These are phyloP conservation scores for Euwallacea similis DNA, from an alignment of 1,140 invertebrate genomes.

Conservation along the genomic window DNA sequence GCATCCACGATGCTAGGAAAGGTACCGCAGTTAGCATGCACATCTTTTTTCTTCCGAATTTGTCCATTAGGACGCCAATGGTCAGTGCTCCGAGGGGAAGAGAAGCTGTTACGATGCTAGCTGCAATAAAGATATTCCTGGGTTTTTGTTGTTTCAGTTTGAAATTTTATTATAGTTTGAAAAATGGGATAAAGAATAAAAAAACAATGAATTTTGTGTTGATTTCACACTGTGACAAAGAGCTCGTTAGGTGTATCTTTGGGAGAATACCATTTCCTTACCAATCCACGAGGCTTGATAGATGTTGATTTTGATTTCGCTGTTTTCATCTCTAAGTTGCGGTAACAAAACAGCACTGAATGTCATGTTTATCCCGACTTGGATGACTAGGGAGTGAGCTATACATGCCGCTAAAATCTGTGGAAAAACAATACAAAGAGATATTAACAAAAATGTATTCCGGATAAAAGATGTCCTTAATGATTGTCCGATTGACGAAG, in stretches of 20 bases:
- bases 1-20: constrained; percentile 61
- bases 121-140: constrained; percentile 47
- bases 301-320: constrained; percentile 45
- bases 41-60: constrained; percentile 63
- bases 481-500: too few relatives aligned
- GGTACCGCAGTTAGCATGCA: constrained; percentile 61
- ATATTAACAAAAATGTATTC: too few relatives aligned
- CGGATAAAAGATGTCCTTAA: too few relatives aligned
- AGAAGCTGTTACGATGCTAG: constrained; percentile 60
- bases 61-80: constrained; percentile 64
- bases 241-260: too few relatives aligned
- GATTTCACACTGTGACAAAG: too few relatives aligned
- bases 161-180: neutral
- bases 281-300: constrained; percentile 58
- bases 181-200: neutral
- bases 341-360: constrained; percentile 59
- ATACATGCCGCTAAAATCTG: constrained; percentile 56
- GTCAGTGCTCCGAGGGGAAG: constrained; percentile 59
- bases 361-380: constrained; percentile 60
- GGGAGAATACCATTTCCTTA: constrained; percentile 39
- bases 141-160: neutral
- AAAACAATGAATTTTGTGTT: neutral
- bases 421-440: neutral
- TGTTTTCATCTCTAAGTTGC: constrained; percentile 50
- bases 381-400: constrained; percentile 56